Evolutionary conservation across 2,113 vertebrate genomes (phyloP), one percentile per base, ranked within the genome.

Genomic region (Plectropomus leopardus): DNA sequence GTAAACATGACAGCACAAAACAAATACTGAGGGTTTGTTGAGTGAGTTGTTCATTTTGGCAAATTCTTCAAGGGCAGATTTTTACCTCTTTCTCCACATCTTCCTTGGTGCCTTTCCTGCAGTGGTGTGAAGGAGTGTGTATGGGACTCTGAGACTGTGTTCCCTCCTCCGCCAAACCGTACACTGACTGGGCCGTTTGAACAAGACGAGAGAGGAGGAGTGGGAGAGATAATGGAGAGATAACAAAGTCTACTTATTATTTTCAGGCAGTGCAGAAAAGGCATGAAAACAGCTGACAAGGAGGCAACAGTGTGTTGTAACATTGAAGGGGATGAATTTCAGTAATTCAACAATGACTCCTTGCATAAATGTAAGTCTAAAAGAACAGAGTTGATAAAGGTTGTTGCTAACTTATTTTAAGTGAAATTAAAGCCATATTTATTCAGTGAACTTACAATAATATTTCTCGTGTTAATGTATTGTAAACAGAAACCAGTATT

Each of bases 61-160:
- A 6, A 3, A 53, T 54, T 45, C 19, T 67, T 44, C 9, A 11
- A 40, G 4, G 19, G 59, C 0, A 2, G 6, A 50, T 44, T 23
- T 50, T 45, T 74, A 98, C 98, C 95, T 98, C 97, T 82, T 97
- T 99, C 85, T 96, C 94, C 73, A 99, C 94, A 60, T 98, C 97
- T 53, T 99, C 98, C 86, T 97, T 98, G 44, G 97, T 99, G 4
- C 96, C 96, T 92, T 98, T 98, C 63, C 96, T 96, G 92, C 94
- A 23, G 0, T 95, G 96, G 5, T 96, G 97, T 11, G 92, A 93
- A 4, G 96, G 95, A 67, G 95, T 83, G 32, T 99, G 98, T 60
- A 96, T 90, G 2, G 98, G 98, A 82, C 98, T 99, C 54, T 97
- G 97, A 0, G 95, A 94, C 92, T 96, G 97, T 7, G 81, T 67